A percentile compares a stretch with the other conserved stretches of the same genome.
These are phyloP conservation scores for Eilema depressum DNA, from an alignment of 2,888 invertebrate species.

Conservation along the genomic window DNA sequence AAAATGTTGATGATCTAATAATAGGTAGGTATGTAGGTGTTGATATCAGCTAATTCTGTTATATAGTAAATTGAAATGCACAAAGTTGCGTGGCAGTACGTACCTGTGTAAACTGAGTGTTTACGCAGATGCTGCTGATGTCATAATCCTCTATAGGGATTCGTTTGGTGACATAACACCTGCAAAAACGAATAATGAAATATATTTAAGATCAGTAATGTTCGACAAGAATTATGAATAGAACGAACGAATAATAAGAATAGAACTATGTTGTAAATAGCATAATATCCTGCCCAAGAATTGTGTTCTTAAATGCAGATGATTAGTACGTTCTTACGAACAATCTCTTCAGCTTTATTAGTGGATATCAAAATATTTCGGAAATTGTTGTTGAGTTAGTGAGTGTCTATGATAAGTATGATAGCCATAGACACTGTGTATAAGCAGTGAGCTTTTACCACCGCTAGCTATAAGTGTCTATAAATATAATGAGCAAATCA, in stretches of 20 bases:
- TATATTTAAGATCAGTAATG: neutral
- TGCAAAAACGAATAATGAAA: neutral
- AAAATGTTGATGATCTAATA: conserved; percentile 4
- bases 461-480: too few species aligned
- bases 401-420: too few species aligned
- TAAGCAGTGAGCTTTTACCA: too few species aligned
- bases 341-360: neutral
- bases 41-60: conserved; percentile 26
- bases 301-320: too few species aligned
- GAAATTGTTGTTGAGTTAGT: too few species aligned
- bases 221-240: neutral
- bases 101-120: conserved; percentile 12
- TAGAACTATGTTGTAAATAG: too few species aligned
- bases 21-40: conserved; percentile 12
- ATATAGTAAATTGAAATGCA: conserved; percentile 20
- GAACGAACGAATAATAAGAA: too few species aligned
- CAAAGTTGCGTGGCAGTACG: conserved; percentile 22
- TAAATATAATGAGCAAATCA: neutral
- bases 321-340: neutral
- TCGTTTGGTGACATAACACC: conserved; percentile 29
- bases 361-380: too few species aligned
- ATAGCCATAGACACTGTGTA: too few species aligned
- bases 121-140: conserved; percentile 15
- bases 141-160: conserved; percentile 23
- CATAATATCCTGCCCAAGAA: too few species aligned